These are phyloP conservation scores for Dilophus febrilis DNA, from an alignment of 2,888 invertebrate genomes.

Conservation along the genomic window DNA sequence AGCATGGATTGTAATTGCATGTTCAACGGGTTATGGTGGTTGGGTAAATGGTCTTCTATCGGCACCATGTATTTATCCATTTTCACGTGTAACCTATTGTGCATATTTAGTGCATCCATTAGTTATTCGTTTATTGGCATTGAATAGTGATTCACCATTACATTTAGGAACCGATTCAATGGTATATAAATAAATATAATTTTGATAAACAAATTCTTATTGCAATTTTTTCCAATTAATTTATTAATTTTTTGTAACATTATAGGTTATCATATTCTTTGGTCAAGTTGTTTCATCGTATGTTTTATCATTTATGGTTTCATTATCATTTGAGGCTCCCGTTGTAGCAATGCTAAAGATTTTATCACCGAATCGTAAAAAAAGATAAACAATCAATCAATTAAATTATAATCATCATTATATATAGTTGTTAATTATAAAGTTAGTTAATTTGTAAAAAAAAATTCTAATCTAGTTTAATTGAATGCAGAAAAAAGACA, in stretches of 20 bases:
- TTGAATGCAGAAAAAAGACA: too few relatives aligned
- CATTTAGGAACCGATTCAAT: conserved; percentile 65
- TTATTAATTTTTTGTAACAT: conserved; percentile 11
- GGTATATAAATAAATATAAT: conserved; percentile 31
- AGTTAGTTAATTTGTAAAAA: too few relatives aligned
- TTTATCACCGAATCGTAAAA: conserved; percentile 37
- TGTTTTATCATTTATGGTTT: conserved; percentile 57
- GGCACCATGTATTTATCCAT: conserved; percentile 61
- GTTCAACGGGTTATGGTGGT: conserved; percentile 72
- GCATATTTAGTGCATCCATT: conserved; percentile 74
- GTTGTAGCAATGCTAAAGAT: conserved; percentile 70
- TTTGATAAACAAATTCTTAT: not conserved
- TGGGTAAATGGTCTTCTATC: conserved; percentile 55
- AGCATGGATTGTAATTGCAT: conserved; percentile 71
- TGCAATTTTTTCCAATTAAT: not conserved
- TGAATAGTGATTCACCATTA: conserved; percentile 66
- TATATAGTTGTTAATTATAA: too few relatives aligned
- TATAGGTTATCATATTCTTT: conserved; percentile 58
- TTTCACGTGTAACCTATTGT: conserved; percentile 75
- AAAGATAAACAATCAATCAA: too few relatives aligned
- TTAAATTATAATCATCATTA: too few relatives aligned
- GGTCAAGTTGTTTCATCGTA: conserved; percentile 70
- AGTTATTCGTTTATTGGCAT: conserved; percentile 59
- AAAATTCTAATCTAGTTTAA: too few relatives aligned
- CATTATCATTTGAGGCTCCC: conserved; percentile 70